Evolutionary conservation across 2,797 vertebrate species (phyloP).

Genomic region (Poeciliopsis turneri): DNA sequence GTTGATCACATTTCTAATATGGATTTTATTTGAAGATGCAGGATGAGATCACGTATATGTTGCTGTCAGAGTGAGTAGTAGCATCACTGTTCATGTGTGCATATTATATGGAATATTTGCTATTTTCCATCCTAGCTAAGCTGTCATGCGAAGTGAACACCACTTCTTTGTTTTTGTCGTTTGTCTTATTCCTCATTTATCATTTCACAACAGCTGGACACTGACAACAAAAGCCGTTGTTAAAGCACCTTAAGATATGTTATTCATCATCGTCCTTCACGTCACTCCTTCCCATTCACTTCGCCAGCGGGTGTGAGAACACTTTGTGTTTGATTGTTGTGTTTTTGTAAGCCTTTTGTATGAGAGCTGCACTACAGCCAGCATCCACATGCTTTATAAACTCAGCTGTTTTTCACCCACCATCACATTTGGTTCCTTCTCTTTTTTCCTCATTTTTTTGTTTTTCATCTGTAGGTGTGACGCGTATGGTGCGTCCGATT

Average conservation of each 20-base stretch:
- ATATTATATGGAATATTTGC: constrained; percentile 23
- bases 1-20: constrained; percentile 30
- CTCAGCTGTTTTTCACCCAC: constrained; percentile 81
- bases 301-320: constrained; percentile 50
- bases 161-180: constrained; percentile 32
- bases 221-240: constrained; percentile 54
- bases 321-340: constrained; percentile 49
- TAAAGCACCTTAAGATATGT: constrained; percentile 87
- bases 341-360: constrained; percentile 91
- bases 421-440: constrained; percentile 71
- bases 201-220: constrained; percentile 58
- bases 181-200: constrained; percentile 34
- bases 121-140: constrained; percentile 25
- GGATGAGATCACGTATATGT: constrained; percentile 27
- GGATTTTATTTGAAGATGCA: constrained; percentile 54
- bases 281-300: constrained; percentile 53
- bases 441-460: constrained; percentile 46
- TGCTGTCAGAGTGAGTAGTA: constrained; percentile 40
- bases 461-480: constrained; percentile 23
- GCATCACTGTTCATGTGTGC: constrained; percentile 49
- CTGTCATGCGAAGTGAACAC: constrained; percentile 39
- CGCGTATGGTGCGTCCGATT: neutral
- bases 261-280: constrained; percentile 58
- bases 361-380: constrained; percentile 86
- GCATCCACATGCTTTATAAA: constrained; percentile 85